phyloP scores from a whole-genome alignment of 2,797 vertebrate species.

The Falco peregrinus region DNA sequence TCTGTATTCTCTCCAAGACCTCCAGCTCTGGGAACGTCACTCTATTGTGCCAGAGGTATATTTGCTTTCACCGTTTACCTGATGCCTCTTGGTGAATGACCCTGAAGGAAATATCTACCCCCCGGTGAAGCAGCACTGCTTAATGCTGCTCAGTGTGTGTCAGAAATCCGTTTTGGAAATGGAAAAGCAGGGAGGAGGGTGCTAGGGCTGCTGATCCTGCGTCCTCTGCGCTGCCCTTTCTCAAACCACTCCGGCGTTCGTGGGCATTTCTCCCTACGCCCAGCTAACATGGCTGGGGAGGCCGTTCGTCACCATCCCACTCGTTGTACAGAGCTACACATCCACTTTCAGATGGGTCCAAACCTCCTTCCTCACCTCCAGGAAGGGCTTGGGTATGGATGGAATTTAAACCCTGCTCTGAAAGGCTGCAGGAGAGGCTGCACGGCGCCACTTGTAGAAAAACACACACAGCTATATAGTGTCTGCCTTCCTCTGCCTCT shows the following conservation, averaged over 20 bases:
- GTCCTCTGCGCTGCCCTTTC: fast-evolving
- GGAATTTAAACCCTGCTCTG: background rate
- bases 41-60: background rate
- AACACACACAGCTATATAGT: fast-evolving
- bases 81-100: background rate
- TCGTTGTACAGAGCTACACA: background rate
- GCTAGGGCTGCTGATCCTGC: background rate
- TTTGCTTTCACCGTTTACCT: background rate
- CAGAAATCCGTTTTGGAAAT: background rate
- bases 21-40: background rate
- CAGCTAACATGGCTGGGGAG: background rate
- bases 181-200: background rate
- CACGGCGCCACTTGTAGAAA: fast-evolving
- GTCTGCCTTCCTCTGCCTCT: background rate
- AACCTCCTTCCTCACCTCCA: background rate
- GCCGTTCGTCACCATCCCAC: fast-evolving
- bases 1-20: background rate
- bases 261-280: background rate
- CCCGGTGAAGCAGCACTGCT: background rate
- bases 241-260: fast-evolving
- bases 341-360: background rate
- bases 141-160: background rate
- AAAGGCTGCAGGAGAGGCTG: background rate
- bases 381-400: background rate
- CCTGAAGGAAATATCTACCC: background rate